Evolutionary conservation across 2,113 vertebrate species (phyloP).

Genomic region (Entomyzon cyanotis): DNA sequence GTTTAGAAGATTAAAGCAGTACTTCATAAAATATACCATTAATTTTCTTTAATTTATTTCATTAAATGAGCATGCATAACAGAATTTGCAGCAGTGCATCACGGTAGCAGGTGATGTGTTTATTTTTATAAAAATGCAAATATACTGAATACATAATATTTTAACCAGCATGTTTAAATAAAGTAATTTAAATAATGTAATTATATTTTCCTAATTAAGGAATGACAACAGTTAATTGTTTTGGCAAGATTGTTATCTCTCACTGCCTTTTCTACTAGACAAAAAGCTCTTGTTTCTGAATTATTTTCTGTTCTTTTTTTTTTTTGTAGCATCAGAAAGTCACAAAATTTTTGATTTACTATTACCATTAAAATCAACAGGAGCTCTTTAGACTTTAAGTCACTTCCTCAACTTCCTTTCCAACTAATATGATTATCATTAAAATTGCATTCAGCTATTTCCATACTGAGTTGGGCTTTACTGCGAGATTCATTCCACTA

Average conservation of each 20-base stretch:
- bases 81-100: background rate
- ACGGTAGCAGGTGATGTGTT: background rate
- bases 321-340: background rate
- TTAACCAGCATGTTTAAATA: background rate
- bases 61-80: background rate
- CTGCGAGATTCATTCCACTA: background rate
- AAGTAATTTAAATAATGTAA: background rate
- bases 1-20: background rate
- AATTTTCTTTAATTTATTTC: background rate
- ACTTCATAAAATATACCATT: background rate
- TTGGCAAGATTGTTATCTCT: background rate
- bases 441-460: background rate
- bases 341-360: background rate
- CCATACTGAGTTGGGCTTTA: background rate
- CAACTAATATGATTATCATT: background rate
- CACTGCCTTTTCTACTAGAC: background rate
- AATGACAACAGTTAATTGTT: background rate
- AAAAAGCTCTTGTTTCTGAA: background rate
- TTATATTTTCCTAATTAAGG: background rate
- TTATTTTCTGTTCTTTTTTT: background rate
- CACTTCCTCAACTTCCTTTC: background rate
- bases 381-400: background rate
- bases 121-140: background rate
- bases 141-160: background rate
- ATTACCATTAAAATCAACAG: background rate